Conservation (phyloP, 2,113 vertebrate genomes). For the Tragelaphus buxtoni region DNA sequence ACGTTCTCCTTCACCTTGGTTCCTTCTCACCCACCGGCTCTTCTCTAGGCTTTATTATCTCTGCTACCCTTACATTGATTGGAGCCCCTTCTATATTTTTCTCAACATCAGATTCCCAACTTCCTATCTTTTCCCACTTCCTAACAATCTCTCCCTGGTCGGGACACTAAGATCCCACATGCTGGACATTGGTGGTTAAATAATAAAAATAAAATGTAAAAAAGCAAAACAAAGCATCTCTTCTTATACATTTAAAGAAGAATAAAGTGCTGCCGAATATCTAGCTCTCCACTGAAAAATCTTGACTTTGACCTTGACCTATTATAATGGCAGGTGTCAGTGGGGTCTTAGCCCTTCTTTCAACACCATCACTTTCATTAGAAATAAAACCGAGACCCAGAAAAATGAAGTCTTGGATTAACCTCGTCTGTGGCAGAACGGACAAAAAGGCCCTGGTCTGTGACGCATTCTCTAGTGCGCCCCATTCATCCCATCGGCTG, state of each 20-base stretch:
- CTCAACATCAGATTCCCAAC: neutral
- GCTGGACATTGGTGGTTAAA: neutral
- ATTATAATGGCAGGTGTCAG: neutral
- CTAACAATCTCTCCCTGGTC: neutral
- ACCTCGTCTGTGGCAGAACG: neutral
- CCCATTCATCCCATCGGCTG: neutral
- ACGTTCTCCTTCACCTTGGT: constrained; percentile 63
- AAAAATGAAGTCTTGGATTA: neutral
- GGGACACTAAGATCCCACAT: neutral
- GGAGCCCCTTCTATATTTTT: neutral
- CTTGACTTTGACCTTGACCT: neutral
- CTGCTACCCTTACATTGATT: neutral
- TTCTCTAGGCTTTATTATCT: neutral
- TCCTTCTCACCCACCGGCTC: neutral
- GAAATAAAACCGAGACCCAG: neutral
- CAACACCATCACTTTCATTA: neutral
- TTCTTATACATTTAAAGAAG: neutral
- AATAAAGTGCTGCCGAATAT: neutral
- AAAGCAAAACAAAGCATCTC: neutral
- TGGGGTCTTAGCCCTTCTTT: neutral
- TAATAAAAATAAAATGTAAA: neutral
- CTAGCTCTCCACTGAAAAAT: neutral
- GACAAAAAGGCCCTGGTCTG: fast-evolving
- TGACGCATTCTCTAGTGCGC: neutral
- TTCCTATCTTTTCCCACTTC: neutral